Conservation (phyloP, 2,888 invertebrate species). For the Ectobius pallidus region DNA sequence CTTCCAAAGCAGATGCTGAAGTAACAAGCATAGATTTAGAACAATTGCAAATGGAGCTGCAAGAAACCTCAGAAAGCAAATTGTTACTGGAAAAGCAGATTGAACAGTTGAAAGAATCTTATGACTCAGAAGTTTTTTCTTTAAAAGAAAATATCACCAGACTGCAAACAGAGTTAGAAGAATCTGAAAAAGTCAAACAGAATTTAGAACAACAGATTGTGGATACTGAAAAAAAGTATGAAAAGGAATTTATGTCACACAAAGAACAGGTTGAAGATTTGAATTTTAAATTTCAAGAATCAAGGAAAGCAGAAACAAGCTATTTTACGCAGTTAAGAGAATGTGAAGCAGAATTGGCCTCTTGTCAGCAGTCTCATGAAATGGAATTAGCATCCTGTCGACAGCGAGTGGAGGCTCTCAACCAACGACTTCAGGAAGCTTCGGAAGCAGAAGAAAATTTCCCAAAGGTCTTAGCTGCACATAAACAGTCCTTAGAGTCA, state of each 20-base stretch:
- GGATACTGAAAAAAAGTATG: not conserved
- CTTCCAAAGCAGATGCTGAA: not conserved
- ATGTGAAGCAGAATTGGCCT: not conserved
- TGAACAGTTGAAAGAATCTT: not conserved
- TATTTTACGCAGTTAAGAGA: not conserved
- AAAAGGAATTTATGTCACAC: not conserved
- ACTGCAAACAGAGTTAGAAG: not conserved
- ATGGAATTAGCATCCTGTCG: not conserved
- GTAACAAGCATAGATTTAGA: not conserved
- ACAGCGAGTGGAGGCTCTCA: not conserved
- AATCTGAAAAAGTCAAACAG: not conserved
- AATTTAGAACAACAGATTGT: not conserved
- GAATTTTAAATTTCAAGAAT: not conserved
- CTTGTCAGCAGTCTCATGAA: conserved; percentile 8
- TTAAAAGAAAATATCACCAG: not conserved
- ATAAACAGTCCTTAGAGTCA: not conserved
- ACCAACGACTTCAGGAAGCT: not conserved
- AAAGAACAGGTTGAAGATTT: not conserved
- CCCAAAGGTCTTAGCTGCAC: not conserved
- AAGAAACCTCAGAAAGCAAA: not conserved
- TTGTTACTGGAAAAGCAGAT: not conserved
- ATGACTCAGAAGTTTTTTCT: not conserved
- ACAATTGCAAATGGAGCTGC: not conserved
- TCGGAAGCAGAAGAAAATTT: not conserved
- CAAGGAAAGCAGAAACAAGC: not conserved